Evolutionary conservation across 2,113 vertebrate genomes (phyloP), one percentile per base, ranked within the genome.

Genomic region (Antennarius striatus): DNA sequence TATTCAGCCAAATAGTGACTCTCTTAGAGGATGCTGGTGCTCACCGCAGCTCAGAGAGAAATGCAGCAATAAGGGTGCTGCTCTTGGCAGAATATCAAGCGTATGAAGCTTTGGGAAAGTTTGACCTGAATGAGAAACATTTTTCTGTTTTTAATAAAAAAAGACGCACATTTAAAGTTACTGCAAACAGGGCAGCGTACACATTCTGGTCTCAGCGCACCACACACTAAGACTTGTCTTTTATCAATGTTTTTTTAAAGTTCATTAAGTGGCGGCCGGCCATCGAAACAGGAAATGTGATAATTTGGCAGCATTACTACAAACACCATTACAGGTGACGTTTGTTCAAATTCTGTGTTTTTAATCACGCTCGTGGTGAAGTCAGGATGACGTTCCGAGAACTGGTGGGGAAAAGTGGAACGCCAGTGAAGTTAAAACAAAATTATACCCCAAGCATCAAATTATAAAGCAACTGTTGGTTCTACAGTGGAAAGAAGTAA

Each of bases 381-480:
- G 39, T 12, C 14, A 55, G 56, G 56, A 43, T 58, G 39, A 50
- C 17, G 56, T 39, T 40, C n/a, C 5, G 68, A 47, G 28, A 73
- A 63, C 6, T 6, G 10, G 17, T 45, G 63, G 42, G 22, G 10
- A 59, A 62, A 73, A 55, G 51, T 60, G 30, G 59, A 74, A 68
- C 28, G 43, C 16, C 46, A 56, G 54, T 45, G 67, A 82, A 80
- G 80, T 58, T 32, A 53, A 82, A 88, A 76, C 77, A 43, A 84
- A 86, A 82, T 80, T 67, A 81, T 58, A 73, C 73, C 36, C 55
- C 29, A 65, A 22, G 63, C 71, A 36, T 71, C 59, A 86, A 84
- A 84, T 85, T 82, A 86, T 46, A 83, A 79, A 81, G 71, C 67
- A 11, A 14, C n/a, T 52, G 57, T 61, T 58, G 73, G 66, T 75